Conservation (phyloP, 23 tunicate species). For the Trididemnum nubilum region DNA sequence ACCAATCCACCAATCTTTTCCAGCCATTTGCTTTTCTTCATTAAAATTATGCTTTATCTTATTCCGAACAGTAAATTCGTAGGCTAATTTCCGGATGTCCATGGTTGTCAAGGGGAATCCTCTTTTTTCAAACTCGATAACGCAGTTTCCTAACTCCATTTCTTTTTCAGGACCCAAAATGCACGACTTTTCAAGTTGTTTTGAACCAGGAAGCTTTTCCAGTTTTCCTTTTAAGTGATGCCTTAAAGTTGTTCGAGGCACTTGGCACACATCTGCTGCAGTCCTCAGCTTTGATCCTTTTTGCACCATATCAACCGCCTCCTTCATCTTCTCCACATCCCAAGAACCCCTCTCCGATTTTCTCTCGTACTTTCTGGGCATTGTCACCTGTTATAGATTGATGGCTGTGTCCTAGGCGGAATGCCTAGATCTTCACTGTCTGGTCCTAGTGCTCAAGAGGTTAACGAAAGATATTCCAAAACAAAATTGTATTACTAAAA, state of each 20-base stretch:
- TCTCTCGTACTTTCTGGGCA: conserved; percentile 13
- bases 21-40: conserved; percentile 13
- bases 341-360: conserved; percentile 15
- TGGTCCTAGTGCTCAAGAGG: too few species aligned
- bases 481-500: too few species aligned
- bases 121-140: conserved; percentile 28
- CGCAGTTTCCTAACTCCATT: conserved; percentile 2
- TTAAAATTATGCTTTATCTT: conserved; percentile 20
- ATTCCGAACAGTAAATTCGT: conserved; percentile 14
- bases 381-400: neutral
- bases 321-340: conserved; percentile 11
- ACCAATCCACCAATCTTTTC: conserved; percentile 13
- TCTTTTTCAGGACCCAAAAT: conserved; percentile 31
- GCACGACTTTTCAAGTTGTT: conserved; percentile 22
- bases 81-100: conserved; percentile 22
- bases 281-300: conserved; percentile 9
- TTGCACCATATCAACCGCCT: conserved; percentile 30
- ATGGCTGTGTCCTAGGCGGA: too few species aligned
- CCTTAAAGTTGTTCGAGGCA: conserved; percentile 17
- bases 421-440: too few species aligned
- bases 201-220: conserved; percentile 6
- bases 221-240: conserved; percentile 3
- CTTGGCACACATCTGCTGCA: conserved; percentile 29
- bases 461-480: too few species aligned
- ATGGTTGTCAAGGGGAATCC: conserved; percentile 24